Percentiles rank a stretch among this genome's conserved stretches.
Conservation (phyloP, 1,140 invertebrate species). For the Drepana arcuata region DNA sequence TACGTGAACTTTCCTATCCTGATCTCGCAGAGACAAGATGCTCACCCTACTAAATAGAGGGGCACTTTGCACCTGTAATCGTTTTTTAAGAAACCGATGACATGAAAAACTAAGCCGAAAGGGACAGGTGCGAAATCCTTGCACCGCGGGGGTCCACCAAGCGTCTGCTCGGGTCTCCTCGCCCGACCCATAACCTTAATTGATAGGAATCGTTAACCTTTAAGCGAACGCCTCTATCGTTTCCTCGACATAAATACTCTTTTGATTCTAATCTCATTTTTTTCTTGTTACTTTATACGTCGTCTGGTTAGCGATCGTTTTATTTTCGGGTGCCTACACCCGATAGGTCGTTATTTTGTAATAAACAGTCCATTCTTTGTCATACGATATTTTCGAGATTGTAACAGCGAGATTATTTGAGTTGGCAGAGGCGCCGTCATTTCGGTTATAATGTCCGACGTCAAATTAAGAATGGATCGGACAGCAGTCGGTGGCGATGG, state of each 20-base stretch:
- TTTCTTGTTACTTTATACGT: conserved; percentile 57
- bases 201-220: conserved; percentile 70
- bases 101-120: conserved; percentile 50
- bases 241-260: conserved; percentile 63
- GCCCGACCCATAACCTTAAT: conserved; percentile 62
- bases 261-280: conserved; percentile 61
- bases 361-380: conserved; percentile 67
- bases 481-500: conserved; percentile 11
- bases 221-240: conserved; percentile 48
- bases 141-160: conserved; percentile 49
- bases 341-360: conserved; percentile 61
- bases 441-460: conserved; percentile 41
- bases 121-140: conserved; percentile 67
- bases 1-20: too few relatives aligned
- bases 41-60: conserved; percentile 19
- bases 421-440: conserved; percentile 46
- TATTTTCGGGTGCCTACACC: conserved; percentile 60
- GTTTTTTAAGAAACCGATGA: conserved; percentile 41
- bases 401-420: conserved; percentile 37
- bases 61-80: conserved; percentile 48
- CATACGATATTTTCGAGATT: conserved; percentile 64
- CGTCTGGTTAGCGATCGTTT: conserved; percentile 47
- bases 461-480: conserved; percentile 39
- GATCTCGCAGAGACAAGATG: too few relatives aligned
- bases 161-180: conserved; percentile 37